Evolutionary conservation across 1,140 invertebrate genomes (phyloP).

Genomic region (Platorchestia sp.): DNA sequence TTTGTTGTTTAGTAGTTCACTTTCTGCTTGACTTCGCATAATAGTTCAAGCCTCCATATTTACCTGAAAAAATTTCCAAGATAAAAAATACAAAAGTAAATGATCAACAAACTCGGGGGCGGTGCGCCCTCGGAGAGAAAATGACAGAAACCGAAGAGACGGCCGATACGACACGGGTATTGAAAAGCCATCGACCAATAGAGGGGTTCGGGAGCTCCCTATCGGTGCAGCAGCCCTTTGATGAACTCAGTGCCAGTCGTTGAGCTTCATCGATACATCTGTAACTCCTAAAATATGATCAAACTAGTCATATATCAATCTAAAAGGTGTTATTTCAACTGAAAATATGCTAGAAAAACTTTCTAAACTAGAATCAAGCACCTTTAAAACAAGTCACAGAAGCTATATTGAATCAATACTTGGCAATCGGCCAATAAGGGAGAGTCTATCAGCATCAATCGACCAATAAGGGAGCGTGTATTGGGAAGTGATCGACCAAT

Average conservation of each 20-base stretch:
- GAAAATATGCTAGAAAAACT: not conserved
- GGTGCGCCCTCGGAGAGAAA: not conserved
- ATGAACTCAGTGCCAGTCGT: not conserved
- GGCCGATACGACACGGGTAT: constrained; percentile 42
- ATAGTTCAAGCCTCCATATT: not conserved
- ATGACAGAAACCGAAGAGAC: constrained; percentile 46
- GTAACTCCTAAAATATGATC: not conserved
- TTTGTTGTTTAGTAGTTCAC: not conserved
- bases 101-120: constrained; percentile 27
- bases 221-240: not conserved
- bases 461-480: constrained; percentile 52
- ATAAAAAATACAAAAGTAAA: not conserved
- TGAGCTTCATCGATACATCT: not conserved
- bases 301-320: not conserved
- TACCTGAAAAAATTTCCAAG: not conserved
- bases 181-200: constrained; percentile 46
- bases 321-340: not conserved
- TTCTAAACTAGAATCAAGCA: not conserved
- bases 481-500: constrained; percentile 53
- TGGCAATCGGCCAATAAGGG: constrained; percentile 54
- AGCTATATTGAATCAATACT: constrained; percentile 52
- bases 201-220: not conserved
- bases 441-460: constrained; percentile 54
- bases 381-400: constrained; percentile 44
- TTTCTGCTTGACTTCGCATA: not conserved